phyloP scores from a whole-genome alignment of 2,113 vertebrate genomes.

The Zosterops pallidus region DNA sequence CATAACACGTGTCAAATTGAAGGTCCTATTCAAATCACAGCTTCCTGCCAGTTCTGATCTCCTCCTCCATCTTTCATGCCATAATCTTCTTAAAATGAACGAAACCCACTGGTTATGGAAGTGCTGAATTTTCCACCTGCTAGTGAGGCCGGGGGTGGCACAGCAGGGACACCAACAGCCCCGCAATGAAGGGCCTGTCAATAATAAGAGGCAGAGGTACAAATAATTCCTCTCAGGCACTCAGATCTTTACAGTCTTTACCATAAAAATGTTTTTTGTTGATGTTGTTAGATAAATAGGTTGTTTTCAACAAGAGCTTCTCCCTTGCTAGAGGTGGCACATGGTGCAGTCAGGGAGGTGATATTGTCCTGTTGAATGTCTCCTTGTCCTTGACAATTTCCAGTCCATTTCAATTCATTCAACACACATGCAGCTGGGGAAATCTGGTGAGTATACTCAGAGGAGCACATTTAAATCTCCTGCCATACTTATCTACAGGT shows the following conservation, averaged over 20 bases:
- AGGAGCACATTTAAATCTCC: background rate
- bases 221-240: background rate
- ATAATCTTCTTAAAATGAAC: slow-evolving; percentile 67
- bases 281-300: background rate
- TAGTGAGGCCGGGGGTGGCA: background rate
- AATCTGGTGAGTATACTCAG: background rate
- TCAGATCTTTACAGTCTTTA: background rate
- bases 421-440: background rate
- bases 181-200: background rate
- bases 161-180: background rate
- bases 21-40: slow-evolving; percentile 70
- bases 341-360: background rate
- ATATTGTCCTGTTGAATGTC: background rate
- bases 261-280: background rate
- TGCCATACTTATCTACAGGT: background rate
- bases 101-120: slow-evolving; percentile 27
- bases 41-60: slow-evolving; percentile 65
- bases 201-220: background rate
- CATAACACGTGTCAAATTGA: slow-evolving; percentile 64
- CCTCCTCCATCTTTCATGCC: slow-evolving; percentile 39
- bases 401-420: background rate
- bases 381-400: background rate
- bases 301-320: background rate
- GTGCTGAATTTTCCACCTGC: slow-evolving; percentile 7
- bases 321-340: background rate